These are phyloP conservation scores for Protodeltote pygarga DNA, from an alignment of 2,888 invertebrate species.

Conservation along the genomic window DNA sequence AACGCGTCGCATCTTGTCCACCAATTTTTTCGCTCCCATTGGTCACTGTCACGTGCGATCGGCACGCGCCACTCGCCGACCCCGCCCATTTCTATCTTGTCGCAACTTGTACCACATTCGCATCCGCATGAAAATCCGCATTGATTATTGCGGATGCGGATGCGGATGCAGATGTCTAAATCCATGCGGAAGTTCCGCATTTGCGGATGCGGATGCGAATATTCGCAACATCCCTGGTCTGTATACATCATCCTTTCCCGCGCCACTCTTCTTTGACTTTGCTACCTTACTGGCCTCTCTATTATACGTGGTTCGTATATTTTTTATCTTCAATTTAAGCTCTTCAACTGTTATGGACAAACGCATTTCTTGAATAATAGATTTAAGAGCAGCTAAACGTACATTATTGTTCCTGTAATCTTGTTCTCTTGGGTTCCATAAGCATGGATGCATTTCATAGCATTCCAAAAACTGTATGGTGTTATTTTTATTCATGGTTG, in stretches of 20 bases:
- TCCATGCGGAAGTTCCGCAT: too few species aligned
- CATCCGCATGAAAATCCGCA: too few species aligned
- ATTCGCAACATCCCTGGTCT: too few species aligned
- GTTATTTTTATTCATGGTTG: constrained; percentile 46
- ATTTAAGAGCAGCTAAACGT: constrained; percentile 47
- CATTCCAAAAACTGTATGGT: constrained; percentile 50
- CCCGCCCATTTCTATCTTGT: too few species aligned
- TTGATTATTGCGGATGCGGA: too few species aligned
- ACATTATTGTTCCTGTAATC: constrained; percentile 50
- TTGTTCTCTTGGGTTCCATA: constrained; percentile 52
- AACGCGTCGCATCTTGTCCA: too few species aligned
- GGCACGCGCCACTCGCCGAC: too few species aligned
- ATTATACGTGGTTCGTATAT: constrained; percentile 53
- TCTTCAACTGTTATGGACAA: constrained; percentile 50
- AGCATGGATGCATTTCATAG: constrained; percentile 45
- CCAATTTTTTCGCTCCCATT: too few species aligned
- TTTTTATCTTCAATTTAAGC: constrained; percentile 51
- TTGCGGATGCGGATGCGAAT: too few species aligned
- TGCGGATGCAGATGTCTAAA: too few species aligned
- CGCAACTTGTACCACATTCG: too few species aligned
- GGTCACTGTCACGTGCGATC: too few species aligned
- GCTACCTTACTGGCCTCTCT: constrained; percentile 54
- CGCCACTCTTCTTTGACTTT: constrained; percentile 54
- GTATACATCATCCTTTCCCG: constrained; percentile 52
- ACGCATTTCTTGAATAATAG: constrained; percentile 48